These are phyloP conservation scores for Ptilonorhynchus violaceus DNA, from an alignment of 2,113 vertebrate genomes.

Conservation along the genomic window DNA sequence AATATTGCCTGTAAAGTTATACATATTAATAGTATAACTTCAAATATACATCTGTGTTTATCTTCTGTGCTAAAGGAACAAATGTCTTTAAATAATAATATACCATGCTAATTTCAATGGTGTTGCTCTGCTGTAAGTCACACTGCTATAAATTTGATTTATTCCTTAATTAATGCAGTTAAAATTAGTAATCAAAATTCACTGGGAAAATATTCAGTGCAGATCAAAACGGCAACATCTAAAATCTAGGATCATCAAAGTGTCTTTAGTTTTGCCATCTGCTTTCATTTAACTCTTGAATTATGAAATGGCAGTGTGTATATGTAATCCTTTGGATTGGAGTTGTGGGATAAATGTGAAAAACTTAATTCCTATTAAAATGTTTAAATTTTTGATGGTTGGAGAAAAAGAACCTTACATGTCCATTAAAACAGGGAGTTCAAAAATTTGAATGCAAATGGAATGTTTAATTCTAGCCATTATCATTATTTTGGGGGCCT, in stretches of 20 bases:
- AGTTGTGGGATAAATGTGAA: neutral
- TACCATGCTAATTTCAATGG: neutral
- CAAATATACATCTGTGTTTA: conserved; percentile 5
- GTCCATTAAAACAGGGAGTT: neutral
- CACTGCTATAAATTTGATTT: neutral
- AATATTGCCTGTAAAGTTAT: neutral
- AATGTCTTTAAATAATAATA: neutral
- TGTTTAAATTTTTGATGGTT: neutral
- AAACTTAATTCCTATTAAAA: neutral
- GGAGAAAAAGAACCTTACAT: neutral
- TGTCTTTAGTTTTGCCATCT: conserved; percentile 13
- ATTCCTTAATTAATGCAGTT: conserved; percentile 26
- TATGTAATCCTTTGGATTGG: neutral
- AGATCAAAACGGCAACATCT: neutral
- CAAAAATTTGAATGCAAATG: neutral
- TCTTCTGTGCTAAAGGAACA: neutral
- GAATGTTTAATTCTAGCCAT: neutral
- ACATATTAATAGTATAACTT: neutral
- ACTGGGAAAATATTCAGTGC: conserved; percentile 8
- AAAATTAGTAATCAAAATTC: conserved; percentile 41
- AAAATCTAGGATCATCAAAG: neutral
- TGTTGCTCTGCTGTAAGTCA: neutral
- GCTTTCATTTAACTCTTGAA: neutral
- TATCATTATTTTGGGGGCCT: neutral
- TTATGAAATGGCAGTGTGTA: neutral